Percentiles rank a stretch among this genome's conserved stretches.
Evolutionary conservation across 37 sponge, comb jelly and placozoan species (phyloP).

Genomic region (Ephydatia muelleri): DNA sequence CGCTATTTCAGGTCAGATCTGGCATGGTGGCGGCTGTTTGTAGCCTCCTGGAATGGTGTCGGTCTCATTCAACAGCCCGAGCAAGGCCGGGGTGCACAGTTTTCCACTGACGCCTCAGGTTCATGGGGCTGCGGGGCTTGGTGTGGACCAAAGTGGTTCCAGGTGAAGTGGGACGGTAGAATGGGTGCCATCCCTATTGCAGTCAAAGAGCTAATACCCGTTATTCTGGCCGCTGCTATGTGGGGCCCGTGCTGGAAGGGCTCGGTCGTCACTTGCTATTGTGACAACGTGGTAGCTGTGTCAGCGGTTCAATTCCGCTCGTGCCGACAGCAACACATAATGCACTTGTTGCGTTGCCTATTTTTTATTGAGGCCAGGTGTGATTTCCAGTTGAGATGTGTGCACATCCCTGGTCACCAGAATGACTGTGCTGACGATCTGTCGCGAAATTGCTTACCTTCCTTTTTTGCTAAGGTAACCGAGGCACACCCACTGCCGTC

Average conservation of each 20-base stretch:
- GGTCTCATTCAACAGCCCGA: neutral
- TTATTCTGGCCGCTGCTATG: constrained; percentile 15
- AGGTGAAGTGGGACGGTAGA: neutral
- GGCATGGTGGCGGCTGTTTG: constrained; percentile 22
- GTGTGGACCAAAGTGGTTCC: constrained; percentile 10
- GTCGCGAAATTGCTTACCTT: constrained; percentile 26
- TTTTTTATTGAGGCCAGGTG: constrained; percentile 22
- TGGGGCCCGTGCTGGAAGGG: constrained; percentile 31
- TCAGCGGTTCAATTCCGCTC: constrained; percentile 18
- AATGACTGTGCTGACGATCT: constrained; percentile 45
- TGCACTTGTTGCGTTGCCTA: constrained; percentile 8
- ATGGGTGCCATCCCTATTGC: constrained; percentile 11
- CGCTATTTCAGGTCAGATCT: constrained; percentile 17
- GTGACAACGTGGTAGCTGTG: constrained; percentile 32
- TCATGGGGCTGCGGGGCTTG: constrained; percentile 35
- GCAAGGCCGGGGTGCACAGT: neutral
- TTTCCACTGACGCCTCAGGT: constrained; percentile 32
- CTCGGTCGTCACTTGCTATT: neutral
- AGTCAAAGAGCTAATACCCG: constrained; percentile 24
- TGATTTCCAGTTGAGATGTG: constrained; percentile 10
- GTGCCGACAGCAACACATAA: constrained; percentile 2
- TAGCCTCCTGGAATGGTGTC: constrained; percentile 29
- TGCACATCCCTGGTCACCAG: constrained; percentile 31
- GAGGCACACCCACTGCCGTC: neutral
- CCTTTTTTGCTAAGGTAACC: neutral